These are phyloP conservation scores for Siniperca undulata DNA, from an alignment of 2,797 vertebrate species.

Conservation along the genomic window DNA sequence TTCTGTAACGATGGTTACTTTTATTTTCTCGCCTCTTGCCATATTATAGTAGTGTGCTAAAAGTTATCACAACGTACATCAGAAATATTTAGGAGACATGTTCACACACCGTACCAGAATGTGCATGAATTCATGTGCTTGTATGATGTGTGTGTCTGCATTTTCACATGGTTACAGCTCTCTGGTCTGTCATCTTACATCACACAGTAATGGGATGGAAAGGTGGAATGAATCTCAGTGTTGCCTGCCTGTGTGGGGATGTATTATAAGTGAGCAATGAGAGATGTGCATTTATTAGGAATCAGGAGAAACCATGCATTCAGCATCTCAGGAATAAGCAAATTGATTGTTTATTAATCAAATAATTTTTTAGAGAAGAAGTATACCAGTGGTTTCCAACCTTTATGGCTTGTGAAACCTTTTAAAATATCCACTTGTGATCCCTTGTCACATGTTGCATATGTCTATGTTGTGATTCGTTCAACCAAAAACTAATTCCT, in stretches of 20 bases:
- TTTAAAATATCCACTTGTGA: neutral
- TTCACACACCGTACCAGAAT: neutral
- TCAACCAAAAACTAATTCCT: neutral
- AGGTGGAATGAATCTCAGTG: neutral
- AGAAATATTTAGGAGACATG: neutral
- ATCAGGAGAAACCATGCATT: neutral
- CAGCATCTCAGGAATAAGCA: too few species aligned
- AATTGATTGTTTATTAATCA: neutral
- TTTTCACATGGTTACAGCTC: neutral
- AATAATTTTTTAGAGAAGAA: neutral
- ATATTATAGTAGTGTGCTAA: neutral
- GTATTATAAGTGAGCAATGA: neutral
- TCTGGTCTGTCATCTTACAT: slow-evolving; percentile 2
- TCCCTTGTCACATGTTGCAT: neutral
- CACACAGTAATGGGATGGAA: neutral
- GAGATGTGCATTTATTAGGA: neutral
- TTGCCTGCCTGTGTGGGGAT: neutral
- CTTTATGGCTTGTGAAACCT: neutral
- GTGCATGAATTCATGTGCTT: neutral
- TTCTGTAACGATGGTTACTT: neutral
- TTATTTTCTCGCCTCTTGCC: neutral
- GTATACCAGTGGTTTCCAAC: neutral
- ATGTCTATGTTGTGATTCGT: neutral
- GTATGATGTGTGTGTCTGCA: neutral
- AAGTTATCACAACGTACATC: slow-evolving; percentile 20